phyloP scores from a whole-genome alignment of 2,888 invertebrate species.

The Stegana nigrithorax region DNA sequence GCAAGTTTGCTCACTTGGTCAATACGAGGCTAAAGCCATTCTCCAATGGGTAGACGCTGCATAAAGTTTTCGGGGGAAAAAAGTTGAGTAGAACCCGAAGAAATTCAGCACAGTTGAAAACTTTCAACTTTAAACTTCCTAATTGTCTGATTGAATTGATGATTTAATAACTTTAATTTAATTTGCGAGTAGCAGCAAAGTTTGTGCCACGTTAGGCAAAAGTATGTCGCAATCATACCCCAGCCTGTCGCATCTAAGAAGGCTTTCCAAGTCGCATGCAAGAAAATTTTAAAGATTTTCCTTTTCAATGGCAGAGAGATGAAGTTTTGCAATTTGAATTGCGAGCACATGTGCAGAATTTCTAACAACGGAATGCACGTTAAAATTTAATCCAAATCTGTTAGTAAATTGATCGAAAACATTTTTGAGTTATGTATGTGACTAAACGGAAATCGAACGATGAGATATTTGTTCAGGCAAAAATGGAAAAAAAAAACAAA shows the following conservation, averaged over 20 bases:
- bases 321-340: conserved; percentile 7
- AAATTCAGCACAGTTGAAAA: conserved; percentile 37
- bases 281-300: conserved; percentile 27
- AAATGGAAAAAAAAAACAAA: not conserved
- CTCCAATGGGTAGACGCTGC: too few species aligned
- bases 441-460: too few species aligned
- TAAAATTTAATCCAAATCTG: not conserved
- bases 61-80: not conserved
- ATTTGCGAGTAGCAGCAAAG: conserved; percentile 41
- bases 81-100: not conserved
- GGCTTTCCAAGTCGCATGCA: conserved; percentile 8
- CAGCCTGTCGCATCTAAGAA: not conserved
- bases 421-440: not conserved
- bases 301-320: conserved; percentile 18
- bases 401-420: not conserved
- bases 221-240: not conserved
- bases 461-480: too few species aligned
- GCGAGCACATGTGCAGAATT: not conserved
- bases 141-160: conserved; percentile 68
- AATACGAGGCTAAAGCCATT: too few species aligned
- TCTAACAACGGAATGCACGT: not conserved
- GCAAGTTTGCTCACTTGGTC: conserved; percentile 20
- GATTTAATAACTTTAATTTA: conserved; percentile 67
- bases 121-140: conserved; percentile 54
- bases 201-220: conserved; percentile 11